Evolutionary conservation across 1,140 invertebrate species (phyloP).

Genomic region (Babylonia areolata): DNA sequence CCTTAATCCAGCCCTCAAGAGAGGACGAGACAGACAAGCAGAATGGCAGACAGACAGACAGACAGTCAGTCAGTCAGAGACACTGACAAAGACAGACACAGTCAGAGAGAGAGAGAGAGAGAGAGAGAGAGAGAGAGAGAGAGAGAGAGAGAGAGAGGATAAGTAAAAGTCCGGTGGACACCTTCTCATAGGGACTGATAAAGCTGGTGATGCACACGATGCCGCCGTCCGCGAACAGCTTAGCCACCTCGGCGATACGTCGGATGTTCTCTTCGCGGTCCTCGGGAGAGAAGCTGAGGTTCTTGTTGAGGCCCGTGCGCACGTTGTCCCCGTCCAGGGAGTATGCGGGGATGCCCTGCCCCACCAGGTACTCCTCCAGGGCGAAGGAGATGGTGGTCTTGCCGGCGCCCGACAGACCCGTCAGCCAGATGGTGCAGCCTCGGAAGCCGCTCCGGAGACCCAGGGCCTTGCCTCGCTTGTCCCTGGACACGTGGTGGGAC

Average conservation of each 20-base stretch:
- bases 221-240: slow-evolving; percentile 97
- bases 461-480: slow-evolving; percentile 92
- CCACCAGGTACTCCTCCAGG: slow-evolving; percentile 93
- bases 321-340: slow-evolving; percentile 99
- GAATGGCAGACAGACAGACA: no score
- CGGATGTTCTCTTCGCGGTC: slow-evolving; percentile 98
- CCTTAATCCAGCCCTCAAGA: no score
- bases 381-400: slow-evolving; percentile 99
- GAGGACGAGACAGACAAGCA: no score
- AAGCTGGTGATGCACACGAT: slow-evolving; percentile 97
- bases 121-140: no score
- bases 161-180: slow-evolving; percentile 75
- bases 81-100: background rate
- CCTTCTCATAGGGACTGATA: slow-evolving; percentile 96
- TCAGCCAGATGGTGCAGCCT: slow-evolving; percentile 99
- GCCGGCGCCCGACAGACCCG: slow-evolving; percentile 96
- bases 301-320: slow-evolving; percentile 95
- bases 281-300: slow-evolving; percentile 93
- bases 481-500: slow-evolving; percentile 94
- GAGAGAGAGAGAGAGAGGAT: background rate
- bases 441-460: slow-evolving; percentile 93
- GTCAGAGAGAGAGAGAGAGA: no score
- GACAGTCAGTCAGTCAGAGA: no score
- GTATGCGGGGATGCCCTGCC: slow-evolving; percentile 90
- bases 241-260: slow-evolving; percentile 97